Conservation (phyloP, 2,888 invertebrate genomes). For the Punctoribates punctum region DNA sequence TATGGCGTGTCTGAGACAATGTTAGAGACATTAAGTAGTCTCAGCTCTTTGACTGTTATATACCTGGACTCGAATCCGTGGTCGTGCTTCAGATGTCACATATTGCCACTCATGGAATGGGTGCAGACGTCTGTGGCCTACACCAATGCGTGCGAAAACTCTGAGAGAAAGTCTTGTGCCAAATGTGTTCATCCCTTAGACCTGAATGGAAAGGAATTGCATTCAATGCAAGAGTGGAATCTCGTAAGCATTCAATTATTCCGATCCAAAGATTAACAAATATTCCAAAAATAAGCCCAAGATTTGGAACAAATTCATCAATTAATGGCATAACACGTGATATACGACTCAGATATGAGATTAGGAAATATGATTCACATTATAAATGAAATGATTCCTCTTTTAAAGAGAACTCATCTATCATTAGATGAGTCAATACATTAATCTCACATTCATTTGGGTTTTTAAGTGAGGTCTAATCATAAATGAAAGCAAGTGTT, state of each 20-base stretch:
- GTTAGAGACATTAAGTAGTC: slow-evolving; percentile 55
- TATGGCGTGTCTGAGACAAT: slow-evolving; percentile 62
- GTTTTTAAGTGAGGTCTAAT: too few relatives aligned
- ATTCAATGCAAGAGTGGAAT: slow-evolving; percentile 42
- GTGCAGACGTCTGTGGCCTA: slow-evolving; percentile 37
- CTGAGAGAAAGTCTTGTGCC: slow-evolving; percentile 37
- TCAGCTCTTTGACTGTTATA: slow-evolving; percentile 42
- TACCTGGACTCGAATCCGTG: slow-evolving; percentile 63
- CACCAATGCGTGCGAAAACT: slow-evolving; percentile 28
- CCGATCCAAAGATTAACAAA: background rate
- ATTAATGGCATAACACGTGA: slow-evolving; percentile 17
- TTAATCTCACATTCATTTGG: background rate
- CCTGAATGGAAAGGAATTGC: slow-evolving; percentile 38
- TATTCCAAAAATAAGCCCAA: background rate
- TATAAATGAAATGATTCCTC: too few relatives aligned
- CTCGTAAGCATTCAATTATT: slow-evolving; percentile 36
- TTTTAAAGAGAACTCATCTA: slow-evolving; percentile 1
- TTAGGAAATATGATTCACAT: background rate
- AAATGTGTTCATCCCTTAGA: slow-evolving; percentile 37
- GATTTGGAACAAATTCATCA: background rate
- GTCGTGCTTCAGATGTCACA: slow-evolving; percentile 64
- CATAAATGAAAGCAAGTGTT: too few relatives aligned
- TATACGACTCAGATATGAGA: slow-evolving; percentile 10
- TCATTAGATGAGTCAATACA: background rate
- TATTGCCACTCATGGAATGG: slow-evolving; percentile 46